A percentile compares a stretch with the other conserved stretches of the same genome.
These are phyloP conservation scores for Gasterosteus aculeatus DNA, from an alignment of 2,113 vertebrate species.

Conservation along the genomic window DNA sequence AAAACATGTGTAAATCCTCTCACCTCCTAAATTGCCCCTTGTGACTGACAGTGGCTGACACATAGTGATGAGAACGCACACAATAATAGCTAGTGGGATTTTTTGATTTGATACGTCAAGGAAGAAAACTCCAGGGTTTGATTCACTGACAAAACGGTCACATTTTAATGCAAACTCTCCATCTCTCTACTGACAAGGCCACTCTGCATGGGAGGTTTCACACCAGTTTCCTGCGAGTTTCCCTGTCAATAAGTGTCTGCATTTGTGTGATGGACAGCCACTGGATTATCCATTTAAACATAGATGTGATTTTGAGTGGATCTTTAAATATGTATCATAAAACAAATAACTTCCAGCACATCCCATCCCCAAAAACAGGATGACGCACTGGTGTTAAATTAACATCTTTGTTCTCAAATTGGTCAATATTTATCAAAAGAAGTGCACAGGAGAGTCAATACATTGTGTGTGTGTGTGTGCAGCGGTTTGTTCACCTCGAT, in stretches of 20 bases:
- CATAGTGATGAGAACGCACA: not conserved
- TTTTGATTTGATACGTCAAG: not conserved
- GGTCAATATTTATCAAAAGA: not conserved
- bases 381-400: not conserved
- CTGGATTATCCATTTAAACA: not conserved
- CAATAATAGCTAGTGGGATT: not conserved
- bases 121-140: not conserved
- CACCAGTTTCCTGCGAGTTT: not conserved
- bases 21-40: not conserved
- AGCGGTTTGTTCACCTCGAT: slow-evolving; percentile 84
- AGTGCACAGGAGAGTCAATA: not conserved
- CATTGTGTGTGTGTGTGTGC: not conserved
- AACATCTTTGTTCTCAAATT: not conserved
- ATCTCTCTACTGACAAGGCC: not conserved
- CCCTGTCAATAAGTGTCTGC: not conserved
- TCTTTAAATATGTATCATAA: not conserved
- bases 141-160: not conserved
- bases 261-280: not conserved
- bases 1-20: not conserved
- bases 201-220: not conserved
- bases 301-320: not conserved
- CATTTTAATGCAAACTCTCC: not conserved
- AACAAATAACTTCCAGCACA: not conserved
- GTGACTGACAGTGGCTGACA: not conserved
- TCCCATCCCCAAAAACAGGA: not conserved